These are phyloP conservation scores for Polypedilum pembai DNA, from an alignment of 1,140 invertebrate species.

Conservation along the genomic window DNA sequence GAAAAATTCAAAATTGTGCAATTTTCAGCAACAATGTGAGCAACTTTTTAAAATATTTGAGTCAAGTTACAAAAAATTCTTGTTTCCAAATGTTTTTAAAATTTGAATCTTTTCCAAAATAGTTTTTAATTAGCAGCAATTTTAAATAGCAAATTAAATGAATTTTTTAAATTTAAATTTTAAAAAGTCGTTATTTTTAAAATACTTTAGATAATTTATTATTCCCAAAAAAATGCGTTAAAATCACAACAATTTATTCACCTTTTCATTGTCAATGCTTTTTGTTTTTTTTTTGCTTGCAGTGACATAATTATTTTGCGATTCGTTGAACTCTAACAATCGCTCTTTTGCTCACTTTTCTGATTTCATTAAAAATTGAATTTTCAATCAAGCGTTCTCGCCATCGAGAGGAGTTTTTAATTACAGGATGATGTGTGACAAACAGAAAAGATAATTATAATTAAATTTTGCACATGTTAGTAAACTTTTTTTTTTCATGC, in stretches of 20 bases:
- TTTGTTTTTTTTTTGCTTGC: not conserved
- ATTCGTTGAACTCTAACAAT: conserved; percentile 22
- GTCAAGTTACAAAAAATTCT: too few relatives aligned
- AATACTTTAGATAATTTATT: not conserved
- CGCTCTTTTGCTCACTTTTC: not conserved
- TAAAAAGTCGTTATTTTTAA: too few relatives aligned
- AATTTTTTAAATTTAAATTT: too few relatives aligned
- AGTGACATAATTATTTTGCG: conserved; percentile 20
- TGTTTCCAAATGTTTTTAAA: too few relatives aligned
- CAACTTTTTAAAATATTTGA: too few relatives aligned
- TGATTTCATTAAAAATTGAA: conserved; percentile 14
- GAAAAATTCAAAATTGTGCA: too few relatives aligned
- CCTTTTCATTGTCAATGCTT: not conserved
- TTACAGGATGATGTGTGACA: conserved; percentile 2
- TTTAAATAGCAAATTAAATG: too few relatives aligned
- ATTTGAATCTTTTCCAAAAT: too few relatives aligned
- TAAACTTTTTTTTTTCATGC: not conserved
- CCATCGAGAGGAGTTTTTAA: not conserved
- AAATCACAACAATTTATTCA: not conserved
- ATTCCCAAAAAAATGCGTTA: not conserved
- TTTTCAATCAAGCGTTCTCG: conserved; percentile 8
- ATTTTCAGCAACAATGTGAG: too few relatives aligned
- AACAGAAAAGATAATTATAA: conserved; percentile 21
- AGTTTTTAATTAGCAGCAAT: too few relatives aligned
- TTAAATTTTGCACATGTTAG: conserved; percentile 18